Base-by-base conservation (phyloP, 2,113 vertebrate species). In the Asarcornis scutulata region DNA sequence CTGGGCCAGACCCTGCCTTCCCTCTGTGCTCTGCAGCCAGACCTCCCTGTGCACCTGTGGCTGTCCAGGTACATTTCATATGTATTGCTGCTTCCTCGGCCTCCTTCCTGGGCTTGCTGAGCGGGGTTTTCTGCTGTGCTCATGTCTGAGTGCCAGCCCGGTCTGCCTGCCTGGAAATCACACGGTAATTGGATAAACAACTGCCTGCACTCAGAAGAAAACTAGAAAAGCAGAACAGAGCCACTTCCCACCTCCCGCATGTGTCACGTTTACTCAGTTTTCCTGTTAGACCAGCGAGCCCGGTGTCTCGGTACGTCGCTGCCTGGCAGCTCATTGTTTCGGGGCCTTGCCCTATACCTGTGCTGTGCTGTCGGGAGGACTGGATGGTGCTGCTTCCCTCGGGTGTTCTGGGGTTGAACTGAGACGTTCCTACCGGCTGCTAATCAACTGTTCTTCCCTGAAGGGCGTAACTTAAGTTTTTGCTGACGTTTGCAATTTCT, bases 11-110 rank as follows among this genome's bases (percentile, higher is more conserved):
- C 17, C 67, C 15, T 64, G 59, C 53, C 32, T 80, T 32, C 16
- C 32, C 40, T 50, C 13, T 5, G 7, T 58, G 5, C 58, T 56
- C 48, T 46, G 18, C 23, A 66, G 75, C 32, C 68, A 44, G 7
- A 16, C 5, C 50, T 23, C n/a, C 58, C 58, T 2, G 0, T 34
- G 52, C 53, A 3, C 32, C 0, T 4, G 0, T 58, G 60, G 42
- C 17, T 26, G 1, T 10, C 0, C 9, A n/a, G 46, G 1, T 7
- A 10, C 3, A 21, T 42, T n/a, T 29, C 40, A 27, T 3, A 1
- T 1, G 0, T 40, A 4, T 7, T 4, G 2, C 53, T 25, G 0
- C 12, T 25, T 3, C 25, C 7, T 3, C 38, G 68, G 38, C 71
- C 46, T 71, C 42, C 44, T 62, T 29, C 42, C 29, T 58, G 73